phyloP scores from a whole-genome alignment of 2,888 invertebrate species.

The Syrista parreyssii region DNA sequence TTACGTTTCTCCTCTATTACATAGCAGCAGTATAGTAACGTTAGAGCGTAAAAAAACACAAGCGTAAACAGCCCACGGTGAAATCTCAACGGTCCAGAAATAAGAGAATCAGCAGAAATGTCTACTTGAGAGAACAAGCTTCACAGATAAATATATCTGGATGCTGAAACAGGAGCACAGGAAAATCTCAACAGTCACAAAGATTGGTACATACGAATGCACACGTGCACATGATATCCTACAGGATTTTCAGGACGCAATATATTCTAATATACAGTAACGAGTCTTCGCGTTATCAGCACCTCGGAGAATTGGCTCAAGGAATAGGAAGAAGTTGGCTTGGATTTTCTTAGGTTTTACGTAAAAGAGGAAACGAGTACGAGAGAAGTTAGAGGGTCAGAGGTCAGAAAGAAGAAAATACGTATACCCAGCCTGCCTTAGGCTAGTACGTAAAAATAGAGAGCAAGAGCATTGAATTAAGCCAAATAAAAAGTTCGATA shows the following conservation, averaged over 20 bases:
- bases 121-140: neutral
- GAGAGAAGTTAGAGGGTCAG: neutral
- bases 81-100: neutral
- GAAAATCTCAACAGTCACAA: neutral
- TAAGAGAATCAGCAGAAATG: neutral
- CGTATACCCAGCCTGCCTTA: neutral
- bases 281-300: neutral
- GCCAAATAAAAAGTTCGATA: neutral
- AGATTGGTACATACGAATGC: neutral
- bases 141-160: neutral
- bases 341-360: neutral
- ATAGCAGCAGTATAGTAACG: neutral
- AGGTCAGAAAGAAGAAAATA: neutral
- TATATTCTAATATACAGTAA: neutral
- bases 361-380: neutral
- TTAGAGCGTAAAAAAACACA: neutral
- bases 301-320: neutral
- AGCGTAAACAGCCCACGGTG: neutral
- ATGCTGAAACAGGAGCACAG: neutral
- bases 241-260: neutral
- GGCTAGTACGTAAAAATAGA: neutral
- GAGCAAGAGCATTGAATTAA: neutral
- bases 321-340: neutral
- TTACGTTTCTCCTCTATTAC: neutral
- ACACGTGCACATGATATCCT: neutral